Evolutionary conservation across 2,113 vertebrate genomes (phyloP).

Genomic region (Neoarius graeffei): DNA sequence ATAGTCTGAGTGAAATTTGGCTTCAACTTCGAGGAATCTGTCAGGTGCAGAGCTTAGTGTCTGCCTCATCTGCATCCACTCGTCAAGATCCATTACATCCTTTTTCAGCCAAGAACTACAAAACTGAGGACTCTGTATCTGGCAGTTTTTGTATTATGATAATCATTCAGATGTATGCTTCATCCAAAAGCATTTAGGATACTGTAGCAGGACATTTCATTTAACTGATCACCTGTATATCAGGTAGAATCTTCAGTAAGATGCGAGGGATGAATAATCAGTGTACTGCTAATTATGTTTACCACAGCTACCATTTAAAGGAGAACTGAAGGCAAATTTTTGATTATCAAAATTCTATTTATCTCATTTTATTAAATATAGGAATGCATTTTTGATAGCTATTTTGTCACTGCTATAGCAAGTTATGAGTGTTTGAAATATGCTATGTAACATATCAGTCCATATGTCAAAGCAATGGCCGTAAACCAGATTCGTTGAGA

Average conservation of each 20-base stretch:
- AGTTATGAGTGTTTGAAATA: too few species aligned
- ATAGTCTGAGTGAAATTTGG: constrained; percentile 23
- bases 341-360: too few species aligned
- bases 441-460: too few species aligned
- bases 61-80: constrained; percentile 35
- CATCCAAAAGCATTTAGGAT: not conserved
- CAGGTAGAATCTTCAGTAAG: not conserved
- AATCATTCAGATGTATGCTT: not conserved
- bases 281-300: not conserved
- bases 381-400: too few species aligned
- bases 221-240: not conserved
- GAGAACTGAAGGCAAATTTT: too few species aligned
- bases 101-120: constrained; percentile 43
- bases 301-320: not conserved
- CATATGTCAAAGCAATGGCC: too few species aligned
- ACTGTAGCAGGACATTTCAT: not conserved
- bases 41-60: constrained; percentile 19
- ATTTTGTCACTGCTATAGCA: too few species aligned
- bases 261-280: constrained; percentile 6
- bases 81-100: constrained; percentile 52
- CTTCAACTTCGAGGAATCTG: constrained; percentile 24
- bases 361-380: too few species aligned
- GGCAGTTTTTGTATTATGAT: not conserved
- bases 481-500: too few species aligned
- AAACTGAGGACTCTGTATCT: constrained; percentile 36